These are phyloP conservation scores for Caracal caracal DNA, from an alignment of 2,113 vertebrate species.

Conservation along the genomic window DNA sequence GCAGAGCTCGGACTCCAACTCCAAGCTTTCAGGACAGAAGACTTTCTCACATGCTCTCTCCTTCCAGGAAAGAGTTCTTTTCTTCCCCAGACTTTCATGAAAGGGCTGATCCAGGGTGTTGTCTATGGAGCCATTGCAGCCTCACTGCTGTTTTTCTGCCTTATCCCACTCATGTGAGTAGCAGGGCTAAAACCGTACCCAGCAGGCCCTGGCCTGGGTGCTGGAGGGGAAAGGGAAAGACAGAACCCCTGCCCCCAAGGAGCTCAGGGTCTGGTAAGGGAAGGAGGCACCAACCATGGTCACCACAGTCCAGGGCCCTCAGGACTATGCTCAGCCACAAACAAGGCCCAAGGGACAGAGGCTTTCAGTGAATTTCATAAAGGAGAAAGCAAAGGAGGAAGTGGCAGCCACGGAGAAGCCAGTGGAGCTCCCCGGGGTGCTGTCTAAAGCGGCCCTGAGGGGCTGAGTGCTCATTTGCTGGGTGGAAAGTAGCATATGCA, in stretches of 20 bases:
- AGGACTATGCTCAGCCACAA: background rate
- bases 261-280: background rate
- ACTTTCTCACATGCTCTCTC: background rate
- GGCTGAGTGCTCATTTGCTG: background rate
- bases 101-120: constrained; percentile 24
- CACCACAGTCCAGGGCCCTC: background rate
- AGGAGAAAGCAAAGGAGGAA: background rate
- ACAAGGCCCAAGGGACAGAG: background rate
- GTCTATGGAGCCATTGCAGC: background rate
- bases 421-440: background rate
- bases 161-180: constrained; percentile 45
- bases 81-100: background rate
- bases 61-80: background rate
- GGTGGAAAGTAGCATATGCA: background rate
- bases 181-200: background rate
- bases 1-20: background rate
- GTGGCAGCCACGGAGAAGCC: background rate
- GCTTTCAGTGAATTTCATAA: background rate
- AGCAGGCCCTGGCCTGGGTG: fast-evolving
- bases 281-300: background rate
- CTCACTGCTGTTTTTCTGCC: constrained; percentile 12
- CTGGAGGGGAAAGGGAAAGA: background rate
- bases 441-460: background rate
- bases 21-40: background rate
- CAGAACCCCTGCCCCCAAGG: background rate